phyloP scores from a whole-genome alignment of 1,140 invertebrate species.

The Himalopsyche phryganea region DNA sequence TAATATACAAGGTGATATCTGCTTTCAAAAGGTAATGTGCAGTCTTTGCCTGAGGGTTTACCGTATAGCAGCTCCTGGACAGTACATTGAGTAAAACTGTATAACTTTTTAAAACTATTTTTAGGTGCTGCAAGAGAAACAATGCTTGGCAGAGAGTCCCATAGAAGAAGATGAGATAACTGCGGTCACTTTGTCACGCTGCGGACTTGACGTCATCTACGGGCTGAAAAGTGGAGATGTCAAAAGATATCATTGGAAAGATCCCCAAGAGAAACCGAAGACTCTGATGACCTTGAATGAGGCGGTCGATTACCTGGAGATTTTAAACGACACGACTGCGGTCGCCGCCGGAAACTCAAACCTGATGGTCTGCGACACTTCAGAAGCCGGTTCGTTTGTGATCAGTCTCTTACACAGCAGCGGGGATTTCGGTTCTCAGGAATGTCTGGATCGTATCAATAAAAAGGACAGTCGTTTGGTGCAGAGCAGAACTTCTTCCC shows the following conservation, averaged over 20 bases:
- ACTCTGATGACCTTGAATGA: slow-evolving; percentile 18
- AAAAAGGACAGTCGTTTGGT: background rate
- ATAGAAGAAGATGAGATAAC: slow-evolving; percentile 6
- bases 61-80: too few species aligned
- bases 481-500: background rate
- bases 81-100: too few species aligned
- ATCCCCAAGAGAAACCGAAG: slow-evolving; percentile 12
- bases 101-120: too few species aligned
- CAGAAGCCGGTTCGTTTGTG: slow-evolving; percentile 5
- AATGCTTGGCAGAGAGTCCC: slow-evolving; percentile 16
- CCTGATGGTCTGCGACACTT: slow-evolving; percentile 20
- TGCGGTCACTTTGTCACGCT: slow-evolving; percentile 16
- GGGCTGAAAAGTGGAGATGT: slow-evolving; percentile 24
- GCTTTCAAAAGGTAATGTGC: too few species aligned
- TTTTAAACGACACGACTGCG: slow-evolving; percentile 8
- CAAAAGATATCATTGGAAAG: slow-evolving; percentile 12
- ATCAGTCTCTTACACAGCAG: slow-evolving; percentile 19
- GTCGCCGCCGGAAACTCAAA: slow-evolving; percentile 16
- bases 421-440: slow-evolving; percentile 25
- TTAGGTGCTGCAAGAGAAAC: slow-evolving; percentile 27
- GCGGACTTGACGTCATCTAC: slow-evolving; percentile 19
- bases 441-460: slow-evolving; percentile 17
- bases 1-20: too few species aligned
- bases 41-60: too few species aligned
- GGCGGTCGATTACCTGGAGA: slow-evolving; percentile 24